These are phyloP conservation scores for Chelonus formosanus DNA, from an alignment of 2,888 invertebrate species.

Conservation along the genomic window DNA sequence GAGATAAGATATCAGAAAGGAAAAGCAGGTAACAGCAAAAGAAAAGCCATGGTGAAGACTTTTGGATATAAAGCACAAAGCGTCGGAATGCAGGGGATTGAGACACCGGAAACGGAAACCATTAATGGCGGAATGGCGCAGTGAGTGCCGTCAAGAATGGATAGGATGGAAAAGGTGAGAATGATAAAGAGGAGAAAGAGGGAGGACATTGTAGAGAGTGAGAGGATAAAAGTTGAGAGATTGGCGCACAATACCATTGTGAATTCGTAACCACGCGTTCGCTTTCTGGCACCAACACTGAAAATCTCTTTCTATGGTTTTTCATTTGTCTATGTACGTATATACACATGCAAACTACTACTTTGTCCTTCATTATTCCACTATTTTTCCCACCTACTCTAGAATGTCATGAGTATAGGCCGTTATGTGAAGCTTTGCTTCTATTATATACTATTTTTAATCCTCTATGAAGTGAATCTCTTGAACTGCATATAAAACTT, in stretches of 20 bases:
- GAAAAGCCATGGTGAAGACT: slow-evolving; percentile 5
- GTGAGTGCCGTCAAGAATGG: neutral
- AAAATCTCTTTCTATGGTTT: slow-evolving; percentile 19
- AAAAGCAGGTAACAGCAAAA: slow-evolving; percentile 12
- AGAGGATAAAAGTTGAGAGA: slow-evolving; percentile 39
- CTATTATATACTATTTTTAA: too few relatives aligned
- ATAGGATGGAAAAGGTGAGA: slow-evolving; percentile 1
- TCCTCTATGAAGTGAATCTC: too few relatives aligned
- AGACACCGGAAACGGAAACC: slow-evolving; percentile 59
- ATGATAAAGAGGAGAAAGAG: slow-evolving; percentile 17
- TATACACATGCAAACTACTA: slow-evolving; percentile 5
- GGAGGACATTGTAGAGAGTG: slow-evolving; percentile 32
- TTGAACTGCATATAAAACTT: too few relatives aligned
- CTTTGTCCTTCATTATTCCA: slow-evolving; percentile 19
- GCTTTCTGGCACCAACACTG: slow-evolving; percentile 35
- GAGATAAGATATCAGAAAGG: neutral
- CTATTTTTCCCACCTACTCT: slow-evolving; percentile 4
- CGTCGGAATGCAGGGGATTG: slow-evolving; percentile 43
- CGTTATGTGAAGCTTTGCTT: too few relatives aligned
- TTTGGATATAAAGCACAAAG: slow-evolving; percentile 16
- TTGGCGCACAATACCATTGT: slow-evolving; percentile 55
- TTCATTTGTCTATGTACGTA: slow-evolving; percentile 12
- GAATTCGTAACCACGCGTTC: slow-evolving; percentile 46
- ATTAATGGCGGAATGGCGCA: slow-evolving; percentile 51
- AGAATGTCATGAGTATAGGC: too few relatives aligned